Conservation (phyloP, 1,140 invertebrate genomes). For the Bacillus rossius region DNA sequence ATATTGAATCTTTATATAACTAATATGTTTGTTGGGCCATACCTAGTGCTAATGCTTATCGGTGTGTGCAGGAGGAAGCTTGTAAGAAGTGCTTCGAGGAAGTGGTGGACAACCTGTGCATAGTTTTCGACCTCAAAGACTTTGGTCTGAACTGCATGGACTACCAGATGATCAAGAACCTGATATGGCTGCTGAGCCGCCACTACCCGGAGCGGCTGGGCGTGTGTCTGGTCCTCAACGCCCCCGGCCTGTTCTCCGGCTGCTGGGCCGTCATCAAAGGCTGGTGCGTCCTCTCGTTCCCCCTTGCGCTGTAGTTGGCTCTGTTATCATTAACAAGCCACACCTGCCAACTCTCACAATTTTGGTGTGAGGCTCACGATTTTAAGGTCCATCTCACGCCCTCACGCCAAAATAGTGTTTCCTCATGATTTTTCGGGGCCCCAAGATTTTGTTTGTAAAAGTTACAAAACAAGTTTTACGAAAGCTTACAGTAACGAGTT, state of each 20-base stretch:
- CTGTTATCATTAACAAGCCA: not conserved
- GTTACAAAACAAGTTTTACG: no score
- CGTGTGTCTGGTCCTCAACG: slow-evolving; percentile 63
- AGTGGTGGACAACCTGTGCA: slow-evolving; percentile 70
- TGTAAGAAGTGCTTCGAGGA: slow-evolving; percentile 72
- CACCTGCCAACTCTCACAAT: no score
- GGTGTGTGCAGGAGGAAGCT: slow-evolving; percentile 63
- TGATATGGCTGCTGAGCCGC: slow-evolving; percentile 66
- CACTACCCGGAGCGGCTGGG: slow-evolving; percentile 73
- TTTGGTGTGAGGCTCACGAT: no score
- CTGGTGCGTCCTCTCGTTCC: slow-evolving; percentile 44
- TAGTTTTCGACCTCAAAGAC: slow-evolving; percentile 66
- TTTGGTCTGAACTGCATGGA: slow-evolving; percentile 70
- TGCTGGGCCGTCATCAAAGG: slow-evolving; percentile 68
- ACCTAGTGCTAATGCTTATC: no score
- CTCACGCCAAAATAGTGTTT: no score
- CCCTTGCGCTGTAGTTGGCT: not conserved
- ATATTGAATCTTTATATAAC: no score
- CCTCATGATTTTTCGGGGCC: no score
- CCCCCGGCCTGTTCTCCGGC: slow-evolving; percentile 61
- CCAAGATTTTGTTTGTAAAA: no score
- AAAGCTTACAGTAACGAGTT: no score
- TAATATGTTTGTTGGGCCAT: no score
- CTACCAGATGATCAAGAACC: slow-evolving; percentile 67
- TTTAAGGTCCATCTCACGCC: no score